Evolutionary conservation across 2,888 invertebrate species (phyloP), one percentile per base, ranked within the genome.

Genomic region (Spilarctia lutea): DNA sequence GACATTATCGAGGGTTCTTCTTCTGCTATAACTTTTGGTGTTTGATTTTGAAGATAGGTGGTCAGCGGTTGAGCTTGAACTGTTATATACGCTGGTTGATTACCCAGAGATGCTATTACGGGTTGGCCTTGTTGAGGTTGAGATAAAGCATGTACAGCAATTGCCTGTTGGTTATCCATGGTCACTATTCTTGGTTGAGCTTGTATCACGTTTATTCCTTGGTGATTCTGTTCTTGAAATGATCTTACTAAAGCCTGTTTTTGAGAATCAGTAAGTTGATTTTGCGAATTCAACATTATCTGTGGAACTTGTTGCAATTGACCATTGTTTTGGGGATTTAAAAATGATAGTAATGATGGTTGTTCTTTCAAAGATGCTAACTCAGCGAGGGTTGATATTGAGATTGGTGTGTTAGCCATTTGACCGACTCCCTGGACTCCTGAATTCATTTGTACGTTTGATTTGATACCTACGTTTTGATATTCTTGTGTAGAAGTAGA

Each of bases 1-100:
- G 87, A 83, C 71, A 86, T 75, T 30, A 85, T 63, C 45, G 89
- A 84, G 4, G 85, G 84, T 42, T 86, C 84, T 45, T 87, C 82
- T 33, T 82, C 76, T 24, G 35, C 4, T 6, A 52, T 33, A 4
- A 72, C 39, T 42, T 79, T 75, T 6, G 66, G 72, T 52, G 60
- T 82, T 76, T 82, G 86, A 66, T 79, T 83, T 73, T 82, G 79
- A 30, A 77, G 8, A 42, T 75, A 80, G 39, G 68, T 68, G 30
- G 76, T 45, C 1, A 80, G 72, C 16, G 84, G 82, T 74, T 88
- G 87, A 39, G 85, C 82, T 78, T 89, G 89, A 10, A 88, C 74
- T 33, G 86, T 81, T 74, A 85, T 82, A 66, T 85, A 80, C 10
- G 85, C 67, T 35, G 83, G 84, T 73, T 87, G 87, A 48, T 79